phyloP scores from a whole-genome alignment of 2,888 invertebrate genomes.

The Penaeus monodon region DNA sequence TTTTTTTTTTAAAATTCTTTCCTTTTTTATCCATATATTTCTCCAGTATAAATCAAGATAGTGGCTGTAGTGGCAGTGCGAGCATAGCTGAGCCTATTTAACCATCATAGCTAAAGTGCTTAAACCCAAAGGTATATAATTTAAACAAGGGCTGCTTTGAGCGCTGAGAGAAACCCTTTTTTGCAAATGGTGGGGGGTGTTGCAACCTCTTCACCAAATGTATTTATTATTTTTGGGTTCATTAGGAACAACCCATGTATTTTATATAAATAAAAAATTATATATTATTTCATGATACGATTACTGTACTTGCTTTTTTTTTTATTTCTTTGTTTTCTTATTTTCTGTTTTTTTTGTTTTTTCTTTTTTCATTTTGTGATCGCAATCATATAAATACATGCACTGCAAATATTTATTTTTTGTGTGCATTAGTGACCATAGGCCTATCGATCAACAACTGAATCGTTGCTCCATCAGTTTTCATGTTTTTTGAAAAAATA shows the following conservation, averaged over 20 bases:
- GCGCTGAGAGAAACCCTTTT: neutral
- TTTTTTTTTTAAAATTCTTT: too few relatives aligned
- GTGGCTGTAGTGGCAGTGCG: conserved; percentile 18
- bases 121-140: neutral
- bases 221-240: too few relatives aligned
- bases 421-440: too few relatives aligned
- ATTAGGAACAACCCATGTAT: too few relatives aligned
- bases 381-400: neutral
- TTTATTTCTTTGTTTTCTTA: neutral
- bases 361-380: neutral
- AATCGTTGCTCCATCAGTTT: conserved; percentile 21
- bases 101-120: neutral
- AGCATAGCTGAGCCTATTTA: conserved; percentile 1
- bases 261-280: too few relatives aligned
- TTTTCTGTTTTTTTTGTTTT: too few relatives aligned
- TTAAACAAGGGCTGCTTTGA: neutral
- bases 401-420: conserved; percentile 10
- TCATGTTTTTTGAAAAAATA: neutral
- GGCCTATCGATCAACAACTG: neutral
- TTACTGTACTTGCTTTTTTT: conserved; percentile 5
- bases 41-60: neutral
- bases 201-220: neutral
- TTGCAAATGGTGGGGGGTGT: neutral
- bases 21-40: neutral
- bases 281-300: neutral